Percentiles rank a stretch among this genome's conserved stretches.
phyloP scores from a whole-genome alignment of 92 coral and sea anemone genomes.

The Meandrina meandrites region DNA sequence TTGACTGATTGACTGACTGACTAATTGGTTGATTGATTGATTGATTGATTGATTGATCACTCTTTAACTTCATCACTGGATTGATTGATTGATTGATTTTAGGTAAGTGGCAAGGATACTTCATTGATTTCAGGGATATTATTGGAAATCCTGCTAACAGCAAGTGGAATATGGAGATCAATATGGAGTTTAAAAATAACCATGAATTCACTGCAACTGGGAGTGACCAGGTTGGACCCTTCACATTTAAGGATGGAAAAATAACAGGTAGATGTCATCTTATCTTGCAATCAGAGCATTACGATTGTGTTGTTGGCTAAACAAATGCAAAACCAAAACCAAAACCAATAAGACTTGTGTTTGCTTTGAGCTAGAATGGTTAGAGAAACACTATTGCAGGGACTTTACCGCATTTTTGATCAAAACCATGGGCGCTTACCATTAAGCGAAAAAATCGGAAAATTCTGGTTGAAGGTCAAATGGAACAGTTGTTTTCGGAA shows the following conservation, averaged over 20 bases:
- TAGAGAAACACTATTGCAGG: too few relatives aligned
- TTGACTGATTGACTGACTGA: not conserved
- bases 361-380: too few relatives aligned
- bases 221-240: conserved; percentile 10
- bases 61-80: not conserved
- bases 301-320: too few relatives aligned
- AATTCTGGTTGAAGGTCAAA: too few relatives aligned
- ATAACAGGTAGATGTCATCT: conserved; percentile 1
- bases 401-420: too few relatives aligned
- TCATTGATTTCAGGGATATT: not conserved
- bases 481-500: too few relatives aligned
- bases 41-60: not conserved
- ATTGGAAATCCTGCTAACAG: not conserved
- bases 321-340: too few relatives aligned
- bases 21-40: not conserved
- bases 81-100: not conserved
- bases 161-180: conserved; percentile 25
- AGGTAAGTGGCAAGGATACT: conserved; percentile 27
- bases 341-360: too few relatives aligned
- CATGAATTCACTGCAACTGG: conserved; percentile 21
- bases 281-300: not conserved
- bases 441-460: too few relatives aligned
- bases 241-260: conserved; percentile 17
- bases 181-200: conserved; percentile 1
- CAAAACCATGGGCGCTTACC: too few relatives aligned